Conservation (phyloP, 2,113 vertebrate genomes). For the Thamnaconus septentrionalis region DNA sequence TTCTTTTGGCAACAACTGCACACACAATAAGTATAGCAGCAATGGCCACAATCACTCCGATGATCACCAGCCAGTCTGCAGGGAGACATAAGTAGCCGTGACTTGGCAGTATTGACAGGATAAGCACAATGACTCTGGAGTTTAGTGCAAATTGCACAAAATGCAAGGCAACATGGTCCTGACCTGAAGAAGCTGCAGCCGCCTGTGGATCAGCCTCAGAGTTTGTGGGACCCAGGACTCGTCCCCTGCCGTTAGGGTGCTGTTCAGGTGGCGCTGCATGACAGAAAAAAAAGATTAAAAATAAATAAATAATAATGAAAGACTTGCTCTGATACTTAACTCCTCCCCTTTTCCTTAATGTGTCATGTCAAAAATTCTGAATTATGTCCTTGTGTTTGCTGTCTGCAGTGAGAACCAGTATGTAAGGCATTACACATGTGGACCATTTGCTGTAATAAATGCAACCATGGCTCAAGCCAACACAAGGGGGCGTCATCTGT, state of each 20-base stretch:
- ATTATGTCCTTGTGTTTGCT: too few relatives aligned
- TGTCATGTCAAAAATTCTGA: too few relatives aligned
- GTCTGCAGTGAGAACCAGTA: too few relatives aligned
- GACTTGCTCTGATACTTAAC: too few relatives aligned
- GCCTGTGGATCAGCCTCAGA: rapidly evolving
- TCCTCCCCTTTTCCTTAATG: too few relatives aligned
- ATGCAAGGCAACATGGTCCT: too few relatives aligned
- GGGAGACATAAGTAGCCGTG: constrained; percentile 18
- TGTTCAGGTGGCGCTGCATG: constrained; percentile 2
- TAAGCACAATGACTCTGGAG: constrained; percentile 8
- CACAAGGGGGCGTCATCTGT: constrained; percentile 64
- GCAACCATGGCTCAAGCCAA: constrained; percentile 11
- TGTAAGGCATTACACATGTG: too few relatives aligned
- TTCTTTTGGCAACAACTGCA: constrained; percentile 55
- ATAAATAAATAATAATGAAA: too few relatives aligned
- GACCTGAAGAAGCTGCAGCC: constrained; percentile 20
- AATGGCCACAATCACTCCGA: constrained; percentile 55
- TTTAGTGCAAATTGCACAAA: too few relatives aligned
- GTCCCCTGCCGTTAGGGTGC: background rate
- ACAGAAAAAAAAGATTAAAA: background rate
- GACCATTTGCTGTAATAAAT: background rate
- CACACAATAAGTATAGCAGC: constrained; percentile 59
- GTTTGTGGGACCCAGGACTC: rapidly evolving
- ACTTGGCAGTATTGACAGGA: background rate
- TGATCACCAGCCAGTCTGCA: constrained; percentile 73